Conservation (phyloP, 2,888 invertebrate species). For the Drosophila affinis region DNA sequence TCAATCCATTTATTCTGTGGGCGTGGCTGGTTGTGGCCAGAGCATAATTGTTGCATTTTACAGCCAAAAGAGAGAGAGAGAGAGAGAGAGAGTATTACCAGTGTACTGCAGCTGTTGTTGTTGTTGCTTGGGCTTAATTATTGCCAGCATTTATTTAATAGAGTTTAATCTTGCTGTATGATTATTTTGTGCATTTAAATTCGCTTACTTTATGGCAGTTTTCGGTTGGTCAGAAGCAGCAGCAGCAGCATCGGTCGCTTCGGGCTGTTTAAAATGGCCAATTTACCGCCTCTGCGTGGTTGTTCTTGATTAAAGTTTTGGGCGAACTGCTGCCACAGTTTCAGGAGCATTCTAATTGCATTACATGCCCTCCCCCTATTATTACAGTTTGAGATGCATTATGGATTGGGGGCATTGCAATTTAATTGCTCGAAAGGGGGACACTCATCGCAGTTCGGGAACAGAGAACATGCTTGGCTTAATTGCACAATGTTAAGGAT, state of each 20-base stretch:
- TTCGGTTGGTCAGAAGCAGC: constrained; percentile 21
- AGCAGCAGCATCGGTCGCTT: neutral
- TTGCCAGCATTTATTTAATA: constrained; percentile 40
- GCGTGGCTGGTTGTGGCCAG: neutral
- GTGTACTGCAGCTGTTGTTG: constrained; percentile 13
- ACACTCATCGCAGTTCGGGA: neutral
- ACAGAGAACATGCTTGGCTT: neutral
- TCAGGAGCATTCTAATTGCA: constrained; percentile 7
- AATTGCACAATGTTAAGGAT: neutral
- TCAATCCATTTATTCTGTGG: neutral
- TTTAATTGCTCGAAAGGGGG: constrained; percentile 9
- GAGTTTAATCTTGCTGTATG: constrained; percentile 40
- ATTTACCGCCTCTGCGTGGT: constrained; percentile 26
- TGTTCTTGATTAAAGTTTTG: constrained; percentile 36
- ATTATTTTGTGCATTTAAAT: constrained; percentile 36
- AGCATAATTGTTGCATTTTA: constrained; percentile 30
- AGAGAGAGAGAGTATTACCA: constrained; percentile 19
- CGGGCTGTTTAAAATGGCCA: constrained; percentile 25
- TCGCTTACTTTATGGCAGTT: constrained; percentile 22
- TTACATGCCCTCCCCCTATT: neutral
- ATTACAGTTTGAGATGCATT: constrained; percentile 23
- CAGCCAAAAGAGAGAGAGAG: neutral
- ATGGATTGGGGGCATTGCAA: neutral
- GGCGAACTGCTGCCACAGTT: constrained; percentile 6
- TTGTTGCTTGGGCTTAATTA: constrained; percentile 29